Conservation (phyloP, 2,888 invertebrate species). For the Psylliodes chrysocephalus region DNA sequence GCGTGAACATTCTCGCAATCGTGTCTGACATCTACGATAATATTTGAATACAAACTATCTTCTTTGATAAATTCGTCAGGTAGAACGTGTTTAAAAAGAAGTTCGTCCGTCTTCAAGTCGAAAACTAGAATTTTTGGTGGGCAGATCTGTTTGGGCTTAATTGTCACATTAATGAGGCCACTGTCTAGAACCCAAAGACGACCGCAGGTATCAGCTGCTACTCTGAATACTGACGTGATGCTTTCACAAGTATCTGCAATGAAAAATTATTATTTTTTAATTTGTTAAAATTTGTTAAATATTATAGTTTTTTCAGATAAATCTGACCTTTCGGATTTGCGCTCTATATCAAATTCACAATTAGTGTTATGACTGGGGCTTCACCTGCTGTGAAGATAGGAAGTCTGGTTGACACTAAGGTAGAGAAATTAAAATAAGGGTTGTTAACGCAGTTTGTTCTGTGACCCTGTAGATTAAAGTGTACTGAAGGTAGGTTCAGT, state of each 20-base stretch:
- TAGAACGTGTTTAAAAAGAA: slow-evolving; percentile 69
- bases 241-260: slow-evolving; percentile 71
- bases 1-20: slow-evolving; percentile 72
- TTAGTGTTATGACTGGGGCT: too few species aligned
- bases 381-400: too few species aligned
- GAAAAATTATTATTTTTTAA: background rate
- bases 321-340: too few species aligned
- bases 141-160: slow-evolving; percentile 75
- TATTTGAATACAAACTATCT: slow-evolving; percentile 75
- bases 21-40: slow-evolving; percentile 72
- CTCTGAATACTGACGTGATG: slow-evolving; percentile 80
- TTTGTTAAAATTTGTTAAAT: too few species aligned
- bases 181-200: slow-evolving; percentile 85
- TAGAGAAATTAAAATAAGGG: too few species aligned
- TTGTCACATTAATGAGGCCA: slow-evolving; percentile 77
- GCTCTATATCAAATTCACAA: too few species aligned
- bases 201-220: slow-evolving; percentile 78
- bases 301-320: too few species aligned
- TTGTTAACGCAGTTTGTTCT: too few species aligned
- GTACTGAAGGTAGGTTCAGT: too few species aligned
- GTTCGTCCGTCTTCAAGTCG: slow-evolving; percentile 73
- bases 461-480: too few species aligned
- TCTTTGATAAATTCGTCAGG: slow-evolving; percentile 74
- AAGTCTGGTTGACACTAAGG: too few species aligned
- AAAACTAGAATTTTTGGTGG: slow-evolving; percentile 80